Evolutionary conservation across 2,113 vertebrate species (phyloP).

Genomic region (Nerophis ophidion): DNA sequence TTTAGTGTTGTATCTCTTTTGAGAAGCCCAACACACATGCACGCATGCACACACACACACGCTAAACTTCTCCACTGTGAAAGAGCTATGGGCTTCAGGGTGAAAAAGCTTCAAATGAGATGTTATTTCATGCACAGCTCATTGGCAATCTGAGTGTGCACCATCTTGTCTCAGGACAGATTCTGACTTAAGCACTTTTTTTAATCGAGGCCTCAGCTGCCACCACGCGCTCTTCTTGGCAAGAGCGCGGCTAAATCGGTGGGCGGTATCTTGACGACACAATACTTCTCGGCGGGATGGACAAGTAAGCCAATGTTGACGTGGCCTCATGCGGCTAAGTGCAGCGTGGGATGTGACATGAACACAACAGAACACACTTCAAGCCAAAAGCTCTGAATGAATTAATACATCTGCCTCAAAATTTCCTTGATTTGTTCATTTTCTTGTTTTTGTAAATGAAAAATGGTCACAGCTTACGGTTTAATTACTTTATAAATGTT

Average conservation of each 20-base stretch:
- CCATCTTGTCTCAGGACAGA: conserved; percentile 59
- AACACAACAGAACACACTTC: conserved; percentile 2
- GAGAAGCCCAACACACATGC: conserved; percentile 9
- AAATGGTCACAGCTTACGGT: conserved; percentile 25
- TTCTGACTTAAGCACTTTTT: conserved; percentile 68
- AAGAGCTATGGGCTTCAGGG: conserved; percentile 39
- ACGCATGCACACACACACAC: conserved; percentile 9
- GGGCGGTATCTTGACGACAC: conserved; percentile 39
- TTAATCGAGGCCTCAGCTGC: conserved; percentile 60
- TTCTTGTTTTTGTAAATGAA: background rate
- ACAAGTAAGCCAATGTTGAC: background rate
- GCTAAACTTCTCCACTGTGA: conserved; percentile 30
- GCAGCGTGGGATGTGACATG: background rate
- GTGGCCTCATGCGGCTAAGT: background rate
- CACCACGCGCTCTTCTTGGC: conserved; percentile 39
- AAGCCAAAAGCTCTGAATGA: background rate
- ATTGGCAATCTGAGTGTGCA: conserved; percentile 70
- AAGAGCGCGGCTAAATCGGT: conserved; percentile 25
- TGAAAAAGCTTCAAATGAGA: conserved; percentile 49
- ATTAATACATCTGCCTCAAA: background rate
- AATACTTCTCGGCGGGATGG: conserved; percentile 36
- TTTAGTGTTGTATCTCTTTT: conserved; percentile 24
- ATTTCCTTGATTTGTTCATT: background rate
- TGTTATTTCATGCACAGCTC: conserved; percentile 65
- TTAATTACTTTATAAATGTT: background rate